A percentile compares a stretch with the other conserved stretches of the same genome.
These are phyloP conservation scores for Conchocele bisecta DNA, from an alignment of 2,888 invertebrate genomes.

Conservation along the genomic window DNA sequence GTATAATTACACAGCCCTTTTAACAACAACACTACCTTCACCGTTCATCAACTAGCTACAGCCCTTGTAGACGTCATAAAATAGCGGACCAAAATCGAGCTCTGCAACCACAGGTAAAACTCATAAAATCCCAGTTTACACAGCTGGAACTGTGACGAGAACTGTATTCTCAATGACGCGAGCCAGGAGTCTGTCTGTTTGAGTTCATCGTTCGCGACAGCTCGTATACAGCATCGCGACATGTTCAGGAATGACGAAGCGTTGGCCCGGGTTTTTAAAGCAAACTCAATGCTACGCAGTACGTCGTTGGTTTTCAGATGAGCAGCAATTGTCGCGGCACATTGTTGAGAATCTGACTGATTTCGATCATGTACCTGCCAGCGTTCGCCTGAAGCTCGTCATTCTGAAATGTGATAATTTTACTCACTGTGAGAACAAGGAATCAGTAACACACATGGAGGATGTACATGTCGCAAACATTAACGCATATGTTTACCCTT, in stretches of 20 bases:
- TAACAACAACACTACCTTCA: too few species aligned
- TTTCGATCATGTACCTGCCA: constrained; percentile 87
- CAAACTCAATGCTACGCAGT: constrained; percentile 93
- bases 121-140: constrained; percentile 86
- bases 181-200: constrained; percentile 56
- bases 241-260: constrained; percentile 93
- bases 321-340: constrained; percentile 97
- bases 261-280: constrained; percentile 83
- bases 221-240: constrained; percentile 93
- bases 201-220: constrained; percentile 85
- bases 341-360: constrained; percentile 92
- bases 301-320: constrained; percentile 98
- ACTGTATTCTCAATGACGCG: constrained; percentile 45
- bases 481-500: too few species aligned
- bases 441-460: too few species aligned
- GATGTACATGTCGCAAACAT: too few species aligned
- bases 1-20: too few species aligned
- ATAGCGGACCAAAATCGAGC: constrained; percentile 18
- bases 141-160: constrained; percentile 84
- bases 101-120: constrained; percentile 71
- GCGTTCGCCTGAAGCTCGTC: constrained; percentile 89
- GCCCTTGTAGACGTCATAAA: background rate
- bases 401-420: constrained; percentile 85
- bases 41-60: constrained; percentile 6
- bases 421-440: too few species aligned